phyloP scores from a whole-genome alignment of 92 coral and sea anemone species.

The Epizoanthus rinbou region DNA sequence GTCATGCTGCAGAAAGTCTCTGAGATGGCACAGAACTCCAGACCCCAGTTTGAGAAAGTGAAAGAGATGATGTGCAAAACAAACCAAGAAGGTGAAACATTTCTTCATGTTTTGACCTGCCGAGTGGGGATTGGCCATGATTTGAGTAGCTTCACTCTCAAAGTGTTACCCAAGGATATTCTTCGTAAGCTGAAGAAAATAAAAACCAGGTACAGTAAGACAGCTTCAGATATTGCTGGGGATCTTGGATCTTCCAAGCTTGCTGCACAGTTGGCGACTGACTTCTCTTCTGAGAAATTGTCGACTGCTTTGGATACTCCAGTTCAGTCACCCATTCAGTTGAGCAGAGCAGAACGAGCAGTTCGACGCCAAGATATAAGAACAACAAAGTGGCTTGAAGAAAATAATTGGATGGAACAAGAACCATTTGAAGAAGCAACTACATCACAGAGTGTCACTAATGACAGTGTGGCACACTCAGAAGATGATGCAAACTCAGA shows the following conservation, averaged over 20 bases:
- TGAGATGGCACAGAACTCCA: constrained; percentile 22
- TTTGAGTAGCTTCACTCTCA: constrained; percentile 11
- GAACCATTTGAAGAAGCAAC: not conserved
- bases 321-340: not conserved
- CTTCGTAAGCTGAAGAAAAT: constrained; percentile 18
- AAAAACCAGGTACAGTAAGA: constrained; percentile 21
- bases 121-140: constrained; percentile 42
- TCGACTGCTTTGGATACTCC: not conserved
- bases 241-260: constrained; percentile 25
- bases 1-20: constrained; percentile 21
- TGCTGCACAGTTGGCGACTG: constrained; percentile 29
- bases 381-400: constrained; percentile 32
- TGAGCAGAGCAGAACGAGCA: constrained; percentile 29
- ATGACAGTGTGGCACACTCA: not conserved
- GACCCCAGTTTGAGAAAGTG: constrained; percentile 23
- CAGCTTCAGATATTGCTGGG: constrained; percentile 28
- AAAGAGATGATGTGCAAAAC: constrained; percentile 30
- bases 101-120: constrained; percentile 33
- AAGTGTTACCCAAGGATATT: constrained; percentile 14
- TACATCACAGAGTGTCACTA: not conserved
- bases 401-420: not conserved
- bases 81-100: constrained; percentile 32
- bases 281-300: not conserved
- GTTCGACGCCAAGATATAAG: constrained; percentile 16
- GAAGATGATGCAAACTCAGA: not conserved